A percentile compares a stretch with the other conserved stretches of the same genome.
Conservation (phyloP, 2,797 vertebrate species). For the Sardinella longiceps region DNA sequence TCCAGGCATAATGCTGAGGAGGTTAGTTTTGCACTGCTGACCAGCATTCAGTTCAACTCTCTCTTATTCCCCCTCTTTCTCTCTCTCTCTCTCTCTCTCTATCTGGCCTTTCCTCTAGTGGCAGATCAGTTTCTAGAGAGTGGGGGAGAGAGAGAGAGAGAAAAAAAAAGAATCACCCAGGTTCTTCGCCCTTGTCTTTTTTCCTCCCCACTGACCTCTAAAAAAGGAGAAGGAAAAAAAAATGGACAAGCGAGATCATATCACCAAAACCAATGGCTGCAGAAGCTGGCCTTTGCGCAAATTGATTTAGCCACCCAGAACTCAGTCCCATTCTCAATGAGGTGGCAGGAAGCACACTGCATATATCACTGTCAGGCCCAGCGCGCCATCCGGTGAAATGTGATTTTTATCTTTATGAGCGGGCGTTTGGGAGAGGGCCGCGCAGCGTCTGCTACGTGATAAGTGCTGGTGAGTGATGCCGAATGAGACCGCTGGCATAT, state of each 20-base stretch:
- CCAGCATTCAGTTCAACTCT: slow-evolving; percentile 5
- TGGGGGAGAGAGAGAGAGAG: background rate
- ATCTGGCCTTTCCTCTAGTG: slow-evolving; percentile 10
- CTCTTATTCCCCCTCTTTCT: background rate
- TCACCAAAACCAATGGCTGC: slow-evolving; percentile 67
- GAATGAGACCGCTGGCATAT: slow-evolving; percentile 57
- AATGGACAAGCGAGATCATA: slow-evolving; percentile 73
- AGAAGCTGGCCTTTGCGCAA: slow-evolving; percentile 67
- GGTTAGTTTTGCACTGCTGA: slow-evolving; percentile 22
- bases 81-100: background rate
- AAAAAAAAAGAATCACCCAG: slow-evolving; percentile 52
- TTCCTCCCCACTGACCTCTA: slow-evolving; percentile 65
- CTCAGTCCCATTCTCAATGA: slow-evolving; percentile 66
- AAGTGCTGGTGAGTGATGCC: slow-evolving; percentile 54
- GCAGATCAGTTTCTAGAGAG: slow-evolving; percentile 13
- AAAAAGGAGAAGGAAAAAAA: slow-evolving; percentile 45
- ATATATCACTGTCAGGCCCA: slow-evolving; percentile 72
- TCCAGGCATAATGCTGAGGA: background rate
- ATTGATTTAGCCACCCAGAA: slow-evolving; percentile 76
- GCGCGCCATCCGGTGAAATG: slow-evolving; percentile 74
- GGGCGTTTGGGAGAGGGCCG: slow-evolving; percentile 49
- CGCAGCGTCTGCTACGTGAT: slow-evolving; percentile 54
- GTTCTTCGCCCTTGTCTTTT: slow-evolving; percentile 63
- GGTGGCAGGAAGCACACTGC: slow-evolving; percentile 64
- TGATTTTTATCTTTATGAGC: slow-evolving; percentile 76